A percentile compares a stretch with the other conserved stretches of the same genome.
Evolutionary conservation across 2,888 invertebrate species (phyloP).

Genomic region (Phortica okadai): DNA sequence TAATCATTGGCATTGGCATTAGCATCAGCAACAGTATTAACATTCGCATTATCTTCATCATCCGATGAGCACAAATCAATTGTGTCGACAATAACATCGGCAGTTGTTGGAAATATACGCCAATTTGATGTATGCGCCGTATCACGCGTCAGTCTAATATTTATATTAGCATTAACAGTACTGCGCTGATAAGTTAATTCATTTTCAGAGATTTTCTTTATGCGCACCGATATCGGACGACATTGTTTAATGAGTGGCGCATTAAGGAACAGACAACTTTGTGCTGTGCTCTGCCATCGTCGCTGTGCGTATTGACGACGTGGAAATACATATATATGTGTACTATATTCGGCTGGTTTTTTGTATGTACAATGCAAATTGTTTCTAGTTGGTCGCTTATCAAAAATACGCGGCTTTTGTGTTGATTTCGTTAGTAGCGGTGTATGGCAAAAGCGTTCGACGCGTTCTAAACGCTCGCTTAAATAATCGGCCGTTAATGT

Average conservation of each 20-base stretch:
- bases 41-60: no score
- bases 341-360: conserved; percentile 68
- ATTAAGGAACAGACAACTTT: conserved; percentile 74
- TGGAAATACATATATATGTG: conserved; percentile 74
- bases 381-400: conserved; percentile 62
- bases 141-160: conserved; percentile 74
- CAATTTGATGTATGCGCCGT: conserved; percentile 72
- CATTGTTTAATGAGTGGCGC: conserved; percentile 74
- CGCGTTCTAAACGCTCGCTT: conserved; percentile 78
- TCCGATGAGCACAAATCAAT: conserved; percentile 79
- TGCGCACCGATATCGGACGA: conserved; percentile 74
- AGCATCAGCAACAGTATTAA: no score
- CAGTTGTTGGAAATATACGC: conserved; percentile 72
- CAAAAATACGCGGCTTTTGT: conserved; percentile 70
- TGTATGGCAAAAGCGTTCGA: conserved; percentile 78
- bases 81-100: conserved; percentile 75
- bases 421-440: conserved; percentile 72
- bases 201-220: conserved; percentile 72
- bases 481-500: conserved; percentile 76
- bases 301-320: conserved; percentile 73
- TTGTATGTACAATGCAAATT: conserved; percentile 72
- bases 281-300: conserved; percentile 58
- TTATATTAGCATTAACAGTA: conserved; percentile 65
- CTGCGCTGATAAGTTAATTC: conserved; percentile 60
- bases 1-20: no score